Evolutionary conservation across 2,888 invertebrate species (phyloP).

Genomic region (Pammene aurita): DNA sequence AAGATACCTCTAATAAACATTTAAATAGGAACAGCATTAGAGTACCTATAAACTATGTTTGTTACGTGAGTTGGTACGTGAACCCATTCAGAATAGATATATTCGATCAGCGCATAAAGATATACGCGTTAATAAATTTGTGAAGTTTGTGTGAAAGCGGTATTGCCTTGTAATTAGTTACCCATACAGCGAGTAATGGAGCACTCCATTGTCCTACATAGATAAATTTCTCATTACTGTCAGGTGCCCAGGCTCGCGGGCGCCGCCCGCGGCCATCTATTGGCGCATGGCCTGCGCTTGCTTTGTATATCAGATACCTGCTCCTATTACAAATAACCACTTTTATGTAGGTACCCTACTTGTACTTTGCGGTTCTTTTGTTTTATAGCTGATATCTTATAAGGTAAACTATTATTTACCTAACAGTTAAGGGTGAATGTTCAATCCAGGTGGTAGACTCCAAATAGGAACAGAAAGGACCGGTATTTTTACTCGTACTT

Average conservation of each 20-base stretch:
- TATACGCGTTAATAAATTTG: slow-evolving; percentile 30
- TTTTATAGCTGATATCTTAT: slow-evolving; percentile 12
- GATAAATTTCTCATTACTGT: slow-evolving; percentile 63
- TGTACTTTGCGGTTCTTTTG: slow-evolving; percentile 26
- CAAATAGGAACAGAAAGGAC: no score
- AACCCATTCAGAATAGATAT: not conserved
- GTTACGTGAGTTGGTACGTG: not conserved
- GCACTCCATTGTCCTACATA: slow-evolving; percentile 56
- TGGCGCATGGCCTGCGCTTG: slow-evolving; percentile 47
- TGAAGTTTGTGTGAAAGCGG: slow-evolving; percentile 35
- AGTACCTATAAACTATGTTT: no score
- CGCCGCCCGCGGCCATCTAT: slow-evolving; percentile 47
- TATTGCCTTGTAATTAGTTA: slow-evolving; percentile 32
- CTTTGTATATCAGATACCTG: slow-evolving; percentile 47
- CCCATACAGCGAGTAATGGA: slow-evolving; percentile 42
- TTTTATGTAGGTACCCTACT: slow-evolving; percentile 33
- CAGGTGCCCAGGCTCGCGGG: slow-evolving; percentile 43
- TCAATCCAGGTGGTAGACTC: not conserved
- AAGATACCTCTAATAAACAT: not conserved
- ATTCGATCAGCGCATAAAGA: not conserved
- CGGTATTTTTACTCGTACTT: no score
- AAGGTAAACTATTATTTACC: not conserved
- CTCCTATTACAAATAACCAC: slow-evolving; percentile 35
- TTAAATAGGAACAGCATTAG: not conserved
- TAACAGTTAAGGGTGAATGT: not conserved